Conservation (phyloP, 2,888 invertebrate species). For the Troides aeacus region DNA sequence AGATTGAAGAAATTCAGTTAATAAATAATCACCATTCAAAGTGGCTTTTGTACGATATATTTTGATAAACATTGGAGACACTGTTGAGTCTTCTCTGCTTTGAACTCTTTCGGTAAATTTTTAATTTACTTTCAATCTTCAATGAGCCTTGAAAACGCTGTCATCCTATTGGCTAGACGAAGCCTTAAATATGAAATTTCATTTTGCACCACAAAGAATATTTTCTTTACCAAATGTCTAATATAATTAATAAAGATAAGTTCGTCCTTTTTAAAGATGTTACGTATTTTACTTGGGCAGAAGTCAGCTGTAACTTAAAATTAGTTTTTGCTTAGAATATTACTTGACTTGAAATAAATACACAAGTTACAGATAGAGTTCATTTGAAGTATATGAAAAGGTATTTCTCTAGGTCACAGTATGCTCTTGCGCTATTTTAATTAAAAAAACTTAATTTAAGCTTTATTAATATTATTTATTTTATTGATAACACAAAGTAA, state of each 20-base stretch:
- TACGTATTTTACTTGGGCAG: background rate
- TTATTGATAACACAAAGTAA: too few relatives aligned
- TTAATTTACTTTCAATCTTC: background rate
- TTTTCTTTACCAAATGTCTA: background rate
- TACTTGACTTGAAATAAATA: too few relatives aligned
- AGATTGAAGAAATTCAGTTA: background rate
- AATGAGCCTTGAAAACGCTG: background rate
- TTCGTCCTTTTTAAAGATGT: background rate
- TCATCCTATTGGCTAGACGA: constrained; percentile 10
- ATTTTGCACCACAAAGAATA: background rate
- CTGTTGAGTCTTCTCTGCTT: background rate
- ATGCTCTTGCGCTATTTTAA: too few relatives aligned
- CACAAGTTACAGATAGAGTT: too few relatives aligned
- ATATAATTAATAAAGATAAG: background rate
- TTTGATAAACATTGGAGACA: background rate
- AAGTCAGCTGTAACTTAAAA: background rate
- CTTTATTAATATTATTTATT: too few relatives aligned
- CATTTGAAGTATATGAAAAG: too few relatives aligned
- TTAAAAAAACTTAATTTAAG: too few relatives aligned
- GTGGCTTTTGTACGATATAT: background rate
- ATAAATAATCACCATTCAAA: background rate
- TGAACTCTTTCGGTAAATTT: background rate
- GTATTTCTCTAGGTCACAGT: too few relatives aligned
- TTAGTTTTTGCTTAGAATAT: too few relatives aligned
- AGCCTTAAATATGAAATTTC: constrained; percentile 16